Conservation (phyloP, 2,888 invertebrate species). For the Antheraea assamensis region DNA sequence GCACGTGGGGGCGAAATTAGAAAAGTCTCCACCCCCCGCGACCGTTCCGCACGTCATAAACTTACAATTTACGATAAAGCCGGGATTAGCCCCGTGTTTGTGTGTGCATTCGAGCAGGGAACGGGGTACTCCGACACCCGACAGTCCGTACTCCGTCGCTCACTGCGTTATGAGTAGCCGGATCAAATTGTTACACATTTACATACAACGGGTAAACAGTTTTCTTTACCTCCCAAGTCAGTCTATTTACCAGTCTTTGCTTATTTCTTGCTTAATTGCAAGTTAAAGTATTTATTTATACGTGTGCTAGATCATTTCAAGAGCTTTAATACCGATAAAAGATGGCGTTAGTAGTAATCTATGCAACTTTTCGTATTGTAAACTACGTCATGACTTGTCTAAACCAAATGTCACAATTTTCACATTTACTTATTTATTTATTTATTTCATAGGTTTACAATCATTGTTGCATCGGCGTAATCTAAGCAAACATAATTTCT, state of each 20-base stretch:
- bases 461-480: no score
- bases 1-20: constrained; percentile 74
- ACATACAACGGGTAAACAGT: neutral
- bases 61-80: constrained; percentile 83
- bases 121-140: constrained; percentile 4
- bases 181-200: neutral
- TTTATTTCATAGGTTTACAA: no score
- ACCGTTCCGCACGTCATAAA: constrained; percentile 83
- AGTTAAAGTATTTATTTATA: no score
- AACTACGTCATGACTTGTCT: neutral
- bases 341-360: neutral
- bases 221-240: neutral
- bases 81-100: constrained; percentile 82
- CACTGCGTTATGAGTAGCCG: constrained; percentile 1
- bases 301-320: no score
- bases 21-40: constrained; percentile 70
- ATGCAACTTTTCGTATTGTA: neutral
- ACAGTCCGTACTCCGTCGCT: neutral
- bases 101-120: constrained; percentile 69
- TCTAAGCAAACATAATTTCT: no score
- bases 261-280: no score
- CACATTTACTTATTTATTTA: no score
- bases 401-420: no score
- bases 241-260: neutral
- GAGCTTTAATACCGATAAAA: neutral